phyloP scores from a whole-genome alignment of 2,888 invertebrate genomes.

The Dynastes grantii region DNA sequence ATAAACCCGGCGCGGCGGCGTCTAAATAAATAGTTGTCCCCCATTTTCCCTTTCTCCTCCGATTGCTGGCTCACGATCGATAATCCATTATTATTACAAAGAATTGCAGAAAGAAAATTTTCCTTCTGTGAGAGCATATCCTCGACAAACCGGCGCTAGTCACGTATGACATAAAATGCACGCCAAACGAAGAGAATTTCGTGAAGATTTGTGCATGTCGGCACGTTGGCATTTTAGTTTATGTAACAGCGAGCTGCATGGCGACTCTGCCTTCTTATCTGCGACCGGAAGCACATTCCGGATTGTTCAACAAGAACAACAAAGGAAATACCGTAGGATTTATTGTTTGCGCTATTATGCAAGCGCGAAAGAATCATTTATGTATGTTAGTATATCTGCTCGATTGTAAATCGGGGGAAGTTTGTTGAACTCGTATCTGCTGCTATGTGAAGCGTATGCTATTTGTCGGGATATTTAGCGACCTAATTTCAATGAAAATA shows the following conservation, averaged over 20 bases:
- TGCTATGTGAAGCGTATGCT: neutral
- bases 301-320: conserved; percentile 19
- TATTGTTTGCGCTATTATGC: conserved; percentile 34
- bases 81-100: conserved; percentile 6
- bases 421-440: conserved; percentile 31
- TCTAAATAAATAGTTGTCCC: neutral
- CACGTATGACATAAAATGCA: conserved; percentile 39
- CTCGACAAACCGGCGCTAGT: conserved; percentile 4
- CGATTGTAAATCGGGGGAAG: conserved; percentile 15
- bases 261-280: conserved; percentile 12
- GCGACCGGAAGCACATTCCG: conserved; percentile 35
- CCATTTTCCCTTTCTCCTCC: neutral
- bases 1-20: neutral
- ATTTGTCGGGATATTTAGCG: conserved; percentile 11
- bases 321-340: conserved; percentile 16
- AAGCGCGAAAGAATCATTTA: conserved; percentile 21
- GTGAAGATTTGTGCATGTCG: conserved; percentile 28
- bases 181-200: neutral
- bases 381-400: conserved; percentile 6
- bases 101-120: conserved; percentile 9
- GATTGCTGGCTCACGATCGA: neutral
- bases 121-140: neutral
- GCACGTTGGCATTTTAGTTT: conserved; percentile 25
- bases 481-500: conserved; percentile 1
- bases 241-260: neutral